Evolutionary conservation across 2,797 vertebrate genomes (phyloP), one percentile per base, ranked within the genome.

Genomic region (Eulemur rubriventer): DNA sequence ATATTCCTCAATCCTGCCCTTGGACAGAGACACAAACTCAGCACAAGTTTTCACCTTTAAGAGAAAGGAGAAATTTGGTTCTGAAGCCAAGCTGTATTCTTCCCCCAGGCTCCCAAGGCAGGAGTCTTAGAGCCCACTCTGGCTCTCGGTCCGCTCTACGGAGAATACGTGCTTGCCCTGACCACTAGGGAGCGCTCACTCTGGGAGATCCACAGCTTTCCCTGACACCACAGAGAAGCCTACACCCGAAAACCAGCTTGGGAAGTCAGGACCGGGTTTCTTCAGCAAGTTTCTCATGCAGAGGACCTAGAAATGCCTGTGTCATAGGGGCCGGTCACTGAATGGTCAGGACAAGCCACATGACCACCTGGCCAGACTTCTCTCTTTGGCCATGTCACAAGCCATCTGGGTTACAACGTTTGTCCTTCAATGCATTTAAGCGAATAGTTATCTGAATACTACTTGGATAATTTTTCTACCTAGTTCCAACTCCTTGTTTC

Each of bases 21-120:
- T 99, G 6, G 99, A 99, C 46, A 59, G 99, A 96, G 99, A 97
- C 94, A 99, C 43, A 9, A 99, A 99, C 16, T 98, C 96, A 14
- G 97, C 97, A 89, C 97, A 98, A n/a, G 22, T 97, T 97, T 98
- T 99, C 33, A 86, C 97, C 99, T 99, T 96, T 63, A 97, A 97
- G 78, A 97, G 10, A 97, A 92, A 22, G 22, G 63, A 96, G 73
- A 95, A 35, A 76, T 61, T 73, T 43, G 26, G 43, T 75, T 95
- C 55, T 81, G 83, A 95, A 89, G 48, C 41, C 90, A 95, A 59
- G 59, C 5, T 33, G 8, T 38, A 33, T 5, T 79, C 59, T 4
- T 50, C 55, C 6, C 59, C 46, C 0, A 8, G 14, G 41, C 61
- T 82, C 43, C 81, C 1, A 41, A 24, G 4, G 35, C 0, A 14